Conservation (phyloP, 2,888 invertebrate species). For the Bhutanitis thaidina region DNA sequence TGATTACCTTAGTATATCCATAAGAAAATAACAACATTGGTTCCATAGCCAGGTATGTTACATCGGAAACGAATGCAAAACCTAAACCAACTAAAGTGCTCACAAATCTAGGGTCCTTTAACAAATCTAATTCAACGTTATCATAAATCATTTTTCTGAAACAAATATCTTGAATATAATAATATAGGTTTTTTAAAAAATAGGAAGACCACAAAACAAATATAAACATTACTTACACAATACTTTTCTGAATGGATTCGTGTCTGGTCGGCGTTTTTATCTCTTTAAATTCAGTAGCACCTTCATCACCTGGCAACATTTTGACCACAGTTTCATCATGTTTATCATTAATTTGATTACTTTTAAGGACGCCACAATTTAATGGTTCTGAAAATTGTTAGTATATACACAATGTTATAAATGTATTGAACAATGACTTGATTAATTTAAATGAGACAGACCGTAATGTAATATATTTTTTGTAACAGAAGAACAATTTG, state of each 20-base stretch:
- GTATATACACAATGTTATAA: neutral
- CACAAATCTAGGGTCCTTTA: conserved; percentile 61
- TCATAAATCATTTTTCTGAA: conserved; percentile 64
- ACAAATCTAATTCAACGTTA: conserved; percentile 62
- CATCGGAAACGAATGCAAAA: conserved; percentile 82
- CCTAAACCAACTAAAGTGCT: conserved; percentile 77
- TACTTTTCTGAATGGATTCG: conserved; percentile 62
- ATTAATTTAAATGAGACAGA: too few species aligned
- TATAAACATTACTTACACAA: conserved; percentile 50
- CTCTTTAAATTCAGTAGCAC: conserved; percentile 39
- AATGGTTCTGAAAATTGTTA: conserved; percentile 37
- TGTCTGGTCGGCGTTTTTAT: conserved; percentile 32
- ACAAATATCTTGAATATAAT: neutral
- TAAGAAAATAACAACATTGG: conserved; percentile 81
- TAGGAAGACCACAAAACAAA: too few species aligned
- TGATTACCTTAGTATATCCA: conserved; percentile 69
- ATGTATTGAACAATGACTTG: too few species aligned
- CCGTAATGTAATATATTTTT: too few species aligned
- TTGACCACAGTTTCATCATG: conserved; percentile 56
- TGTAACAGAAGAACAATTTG: neutral
- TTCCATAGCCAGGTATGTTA: conserved; percentile 82
- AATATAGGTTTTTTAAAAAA: too few species aligned
- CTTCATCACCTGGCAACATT: conserved; percentile 62
- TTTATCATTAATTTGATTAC: conserved; percentile 41
- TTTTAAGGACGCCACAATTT: conserved; percentile 37